Percentiles rank a stretch among this genome's conserved stretches.
Evolutionary conservation across 1,140 invertebrate species (phyloP).

Genomic region (Diachasmimorpha longicaudata): DNA sequence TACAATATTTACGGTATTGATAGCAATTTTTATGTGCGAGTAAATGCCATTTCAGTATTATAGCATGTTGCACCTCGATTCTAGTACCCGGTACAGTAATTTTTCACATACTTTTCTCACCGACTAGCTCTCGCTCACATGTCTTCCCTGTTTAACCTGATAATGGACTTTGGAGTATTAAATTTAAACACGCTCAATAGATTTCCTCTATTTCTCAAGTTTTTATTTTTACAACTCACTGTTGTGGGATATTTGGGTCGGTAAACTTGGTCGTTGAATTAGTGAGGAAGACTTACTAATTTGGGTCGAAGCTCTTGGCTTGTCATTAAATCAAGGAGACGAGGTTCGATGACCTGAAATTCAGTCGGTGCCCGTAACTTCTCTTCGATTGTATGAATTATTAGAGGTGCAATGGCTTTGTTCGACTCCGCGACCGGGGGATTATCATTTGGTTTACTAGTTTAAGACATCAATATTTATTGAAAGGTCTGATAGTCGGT

Average conservation of each 20-base stretch:
- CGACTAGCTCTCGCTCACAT: not conserved
- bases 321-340: not conserved
- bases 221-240: not conserved
- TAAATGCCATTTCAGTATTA: no score
- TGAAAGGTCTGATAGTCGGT: no score
- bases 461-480: no score
- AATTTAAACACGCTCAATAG: not conserved
- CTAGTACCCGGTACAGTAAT: no score
- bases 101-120: no score
- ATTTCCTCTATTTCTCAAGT: not conserved
- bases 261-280: not conserved
- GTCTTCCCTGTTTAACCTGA: constrained; percentile 1
- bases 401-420: not conserved
- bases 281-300: constrained; percentile 5
- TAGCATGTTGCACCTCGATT: no score
- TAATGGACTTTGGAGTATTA: not conserved
- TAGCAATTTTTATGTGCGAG: no score
- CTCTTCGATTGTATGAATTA: not conserved
- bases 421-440: not conserved
- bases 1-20: no score
- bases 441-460: not conserved
- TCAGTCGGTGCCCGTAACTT: not conserved
- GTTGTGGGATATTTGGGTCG: not conserved
- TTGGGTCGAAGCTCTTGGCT: not conserved
- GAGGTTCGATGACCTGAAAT: not conserved